These are phyloP conservation scores for Petrosia ficiformis DNA, from an alignment of 37 sponge, comb jelly and placozoan species.

Conservation along the genomic window DNA sequence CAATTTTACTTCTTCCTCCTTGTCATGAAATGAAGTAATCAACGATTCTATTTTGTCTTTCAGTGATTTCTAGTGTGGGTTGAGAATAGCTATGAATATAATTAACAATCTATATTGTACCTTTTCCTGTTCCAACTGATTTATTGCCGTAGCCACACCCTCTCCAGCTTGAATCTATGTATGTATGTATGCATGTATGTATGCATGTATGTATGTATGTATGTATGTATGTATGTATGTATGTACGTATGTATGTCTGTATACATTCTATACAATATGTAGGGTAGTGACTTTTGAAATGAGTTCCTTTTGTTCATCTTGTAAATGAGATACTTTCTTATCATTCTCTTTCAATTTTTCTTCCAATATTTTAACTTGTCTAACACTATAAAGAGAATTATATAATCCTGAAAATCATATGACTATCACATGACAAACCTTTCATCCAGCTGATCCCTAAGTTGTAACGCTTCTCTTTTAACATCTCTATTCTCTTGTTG, in stretches of 20 bases:
- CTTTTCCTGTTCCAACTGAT: constrained; percentile 77
- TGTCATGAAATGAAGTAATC: constrained; percentile 10
- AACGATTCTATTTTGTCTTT: constrained; percentile 42
- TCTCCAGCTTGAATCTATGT: constrained; percentile 74
- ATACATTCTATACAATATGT: background rate
- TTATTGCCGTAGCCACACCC: constrained; percentile 65
- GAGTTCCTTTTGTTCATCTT: constrained; percentile 59
- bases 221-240: background rate
- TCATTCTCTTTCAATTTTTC: constrained; percentile 23
- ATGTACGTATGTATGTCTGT: background rate
- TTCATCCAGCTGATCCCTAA: too few relatives aligned
- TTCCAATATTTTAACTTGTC: constrained; percentile 27
- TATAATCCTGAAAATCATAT: too few relatives aligned
- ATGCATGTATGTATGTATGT: background rate
- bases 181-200: background rate
- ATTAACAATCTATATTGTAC: constrained; percentile 15
- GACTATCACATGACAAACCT: too few relatives aligned
- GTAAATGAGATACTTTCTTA: constrained; percentile 39
- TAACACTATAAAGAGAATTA: constrained; percentile 24
- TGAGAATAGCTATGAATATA: background rate
- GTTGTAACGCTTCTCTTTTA: too few relatives aligned
- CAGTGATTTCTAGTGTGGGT: constrained; percentile 23
- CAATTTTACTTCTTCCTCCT: constrained; percentile 15
- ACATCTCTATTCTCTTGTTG: too few relatives aligned
- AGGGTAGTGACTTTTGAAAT: constrained; percentile 39